Conservation (phyloP, 2,888 invertebrate species). For the Macrosoma leucophasiata region DNA sequence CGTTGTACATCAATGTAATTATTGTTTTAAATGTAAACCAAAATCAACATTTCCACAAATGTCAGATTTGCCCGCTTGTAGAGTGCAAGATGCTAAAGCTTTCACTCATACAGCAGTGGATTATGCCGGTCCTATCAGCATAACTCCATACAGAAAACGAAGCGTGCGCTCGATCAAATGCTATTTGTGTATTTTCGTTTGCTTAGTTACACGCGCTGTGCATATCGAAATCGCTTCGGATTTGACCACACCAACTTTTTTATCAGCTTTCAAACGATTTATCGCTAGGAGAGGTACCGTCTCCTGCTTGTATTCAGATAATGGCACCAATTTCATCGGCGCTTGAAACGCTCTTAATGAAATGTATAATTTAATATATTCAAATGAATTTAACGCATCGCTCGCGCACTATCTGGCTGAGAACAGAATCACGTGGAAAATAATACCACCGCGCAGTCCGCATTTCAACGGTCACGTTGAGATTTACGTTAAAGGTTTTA, state of each 20-base stretch:
- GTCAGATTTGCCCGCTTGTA: slow-evolving; percentile 7
- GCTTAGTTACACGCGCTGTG: slow-evolving; percentile 7
- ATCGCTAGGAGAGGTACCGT: slow-evolving; percentile 5
- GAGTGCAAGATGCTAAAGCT: slow-evolving; percentile 5
- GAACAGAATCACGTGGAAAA: slow-evolving; percentile 8
- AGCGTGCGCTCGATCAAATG: slow-evolving; percentile 3
- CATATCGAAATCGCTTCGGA: slow-evolving; percentile 5
- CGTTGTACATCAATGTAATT: slow-evolving; percentile 6
- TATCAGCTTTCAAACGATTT: slow-evolving; percentile 8
- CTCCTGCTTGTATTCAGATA: slow-evolving; percentile 3
- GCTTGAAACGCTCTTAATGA: slow-evolving; percentile 2
- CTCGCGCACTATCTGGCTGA: slow-evolving; percentile 5
- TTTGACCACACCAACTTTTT: slow-evolving; percentile 3
- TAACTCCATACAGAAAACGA: slow-evolving; percentile 5
- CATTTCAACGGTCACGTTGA: slow-evolving; percentile 10
- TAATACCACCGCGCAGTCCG: slow-evolving; percentile 8
- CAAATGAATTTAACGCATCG: too few species aligned
- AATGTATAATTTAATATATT: slow-evolving; percentile 1
- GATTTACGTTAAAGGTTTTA: slow-evolving; percentile 8
- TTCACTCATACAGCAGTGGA: slow-evolving; percentile 6
- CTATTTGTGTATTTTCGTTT: slow-evolving; percentile 10
- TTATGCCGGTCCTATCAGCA: slow-evolving; percentile 2
- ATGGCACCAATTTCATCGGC: slow-evolving; percentile 4
- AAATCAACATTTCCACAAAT: slow-evolving; percentile 7
- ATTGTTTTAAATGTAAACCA: slow-evolving; percentile 9